These are phyloP conservation scores for Coracias cyanogaster DNA, from an alignment of 2,797 vertebrate species.

Conservation along the genomic window DNA sequence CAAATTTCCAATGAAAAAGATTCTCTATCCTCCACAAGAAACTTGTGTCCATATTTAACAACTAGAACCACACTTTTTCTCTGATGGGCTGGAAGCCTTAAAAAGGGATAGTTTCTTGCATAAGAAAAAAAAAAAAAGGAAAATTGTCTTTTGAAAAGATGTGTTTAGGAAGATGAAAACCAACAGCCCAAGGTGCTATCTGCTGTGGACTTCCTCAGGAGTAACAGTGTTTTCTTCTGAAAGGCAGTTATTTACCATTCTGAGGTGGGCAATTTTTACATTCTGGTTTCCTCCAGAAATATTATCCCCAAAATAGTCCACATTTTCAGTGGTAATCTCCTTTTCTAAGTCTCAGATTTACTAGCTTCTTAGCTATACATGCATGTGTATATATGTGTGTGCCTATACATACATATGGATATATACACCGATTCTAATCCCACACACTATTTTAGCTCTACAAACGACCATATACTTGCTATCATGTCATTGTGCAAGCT, in stretches of 20 bases:
- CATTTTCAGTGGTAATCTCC: not conserved
- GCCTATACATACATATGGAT: accelerated
- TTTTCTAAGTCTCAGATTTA: constrained; percentile 1
- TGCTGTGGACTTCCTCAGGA: not conserved
- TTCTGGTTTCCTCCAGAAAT: not conserved
- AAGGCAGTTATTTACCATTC: constrained; percentile 25
- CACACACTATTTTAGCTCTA: not conserved
- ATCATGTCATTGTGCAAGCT: constrained; percentile 21
- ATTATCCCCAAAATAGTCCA: not conserved
- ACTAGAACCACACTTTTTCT: not conserved
- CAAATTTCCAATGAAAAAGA: not conserved
- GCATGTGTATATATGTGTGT: no score
- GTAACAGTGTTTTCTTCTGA: constrained; percentile 28
- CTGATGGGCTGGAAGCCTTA: not conserved
- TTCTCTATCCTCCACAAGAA: not conserved
- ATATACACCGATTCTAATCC: not conserved
- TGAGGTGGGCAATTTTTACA: not conserved
- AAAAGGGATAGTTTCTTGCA: not conserved
- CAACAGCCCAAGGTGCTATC: not conserved
- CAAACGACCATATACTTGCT: not conserved
- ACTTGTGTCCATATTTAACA: not conserved
- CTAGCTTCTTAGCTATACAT: not conserved
- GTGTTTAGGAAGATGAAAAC: not conserved
- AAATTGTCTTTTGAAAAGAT: not conserved
- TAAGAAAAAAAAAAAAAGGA: not conserved